These are phyloP conservation scores for Acleris cristana DNA, from an alignment of 2,888 invertebrate species.

Conservation along the genomic window DNA sequence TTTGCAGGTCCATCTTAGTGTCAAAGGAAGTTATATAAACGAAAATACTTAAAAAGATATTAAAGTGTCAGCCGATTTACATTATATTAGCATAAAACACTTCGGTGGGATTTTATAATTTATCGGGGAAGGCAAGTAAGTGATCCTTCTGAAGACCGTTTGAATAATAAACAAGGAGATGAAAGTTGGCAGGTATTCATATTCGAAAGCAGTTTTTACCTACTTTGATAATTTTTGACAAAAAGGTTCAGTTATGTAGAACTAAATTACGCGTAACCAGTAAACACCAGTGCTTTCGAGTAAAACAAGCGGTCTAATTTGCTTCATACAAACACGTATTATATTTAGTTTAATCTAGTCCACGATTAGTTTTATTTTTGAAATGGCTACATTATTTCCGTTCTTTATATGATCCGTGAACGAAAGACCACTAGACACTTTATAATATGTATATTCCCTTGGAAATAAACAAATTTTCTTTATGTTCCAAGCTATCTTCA, in stretches of 20 bases:
- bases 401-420: no score
- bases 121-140: slow-evolving; percentile 54
- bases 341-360: no score
- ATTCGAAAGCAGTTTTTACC: slow-evolving; percentile 33
- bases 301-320: no score
- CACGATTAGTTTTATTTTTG: no score
- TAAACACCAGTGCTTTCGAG: no score
- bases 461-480: no score
- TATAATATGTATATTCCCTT: no score
- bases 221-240: not conserved
- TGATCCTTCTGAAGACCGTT: slow-evolving; percentile 61
- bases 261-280: not conserved
- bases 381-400: no score
- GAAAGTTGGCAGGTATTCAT: slow-evolving; percentile 54
- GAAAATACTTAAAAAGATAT: slow-evolving; percentile 39
- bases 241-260: not conserved
- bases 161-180: slow-evolving; percentile 62
- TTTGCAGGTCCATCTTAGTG: not conserved
- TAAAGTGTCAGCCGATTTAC: slow-evolving; percentile 58
- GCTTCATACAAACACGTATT: no score
- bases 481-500: no score
- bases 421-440: no score
- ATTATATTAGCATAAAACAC: slow-evolving; percentile 61
- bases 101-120: slow-evolving; percentile 62
- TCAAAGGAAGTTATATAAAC: not conserved